Evolutionary conservation across 2,797 vertebrate genomes (phyloP).

Genomic region (Channallabes apus): DNA sequence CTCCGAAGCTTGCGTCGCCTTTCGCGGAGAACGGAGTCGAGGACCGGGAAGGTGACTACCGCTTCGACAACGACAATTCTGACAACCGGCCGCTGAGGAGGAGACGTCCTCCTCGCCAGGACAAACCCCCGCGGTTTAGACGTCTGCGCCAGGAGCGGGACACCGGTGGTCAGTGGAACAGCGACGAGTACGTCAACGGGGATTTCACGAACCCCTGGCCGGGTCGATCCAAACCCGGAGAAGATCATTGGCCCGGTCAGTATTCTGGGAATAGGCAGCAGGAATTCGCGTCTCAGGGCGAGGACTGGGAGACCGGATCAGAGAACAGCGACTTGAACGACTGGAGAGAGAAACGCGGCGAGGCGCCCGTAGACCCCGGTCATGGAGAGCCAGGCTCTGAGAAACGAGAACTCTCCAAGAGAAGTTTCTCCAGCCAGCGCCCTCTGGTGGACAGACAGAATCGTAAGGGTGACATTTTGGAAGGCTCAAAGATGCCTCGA

Average conservation of each 20-base stretch:
- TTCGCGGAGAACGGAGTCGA: slow-evolving; percentile 82
- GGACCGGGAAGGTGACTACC: slow-evolving; percentile 81
- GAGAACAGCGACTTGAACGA: slow-evolving; percentile 96
- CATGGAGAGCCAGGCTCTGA: slow-evolving; percentile 76
- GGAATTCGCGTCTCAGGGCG: slow-evolving; percentile 78
- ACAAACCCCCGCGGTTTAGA: slow-evolving; percentile 95
- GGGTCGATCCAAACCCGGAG: slow-evolving; percentile 76
- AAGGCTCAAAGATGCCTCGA: slow-evolving; percentile 78
- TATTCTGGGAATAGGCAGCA: slow-evolving; percentile 64
- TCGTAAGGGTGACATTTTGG: slow-evolving; percentile 87
- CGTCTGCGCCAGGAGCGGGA: slow-evolving; percentile 90
- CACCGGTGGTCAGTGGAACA: slow-evolving; percentile 82
- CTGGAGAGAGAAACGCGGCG: slow-evolving; percentile 81
- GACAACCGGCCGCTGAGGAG: slow-evolving; percentile 88
- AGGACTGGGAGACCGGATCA: slow-evolving; percentile 96
- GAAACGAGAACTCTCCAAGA: slow-evolving; percentile 92
- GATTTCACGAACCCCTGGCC: slow-evolving; percentile 84
- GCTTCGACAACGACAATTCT: slow-evolving; percentile 79
- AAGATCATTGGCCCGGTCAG: slow-evolving; percentile 72
- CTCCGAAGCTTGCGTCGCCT: slow-evolving; percentile 77
- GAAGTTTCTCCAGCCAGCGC: slow-evolving; percentile 97
- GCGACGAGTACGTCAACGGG: slow-evolving; percentile 81
- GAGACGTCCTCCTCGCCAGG: slow-evolving; percentile 90
- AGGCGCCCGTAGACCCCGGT: slow-evolving; percentile 73
- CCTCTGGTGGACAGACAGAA: slow-evolving; percentile 90